Percentiles rank a stretch among this genome's conserved stretches.
Conservation (phyloP, 2,888 invertebrate genomes). For the Xestia c-nigrum region DNA sequence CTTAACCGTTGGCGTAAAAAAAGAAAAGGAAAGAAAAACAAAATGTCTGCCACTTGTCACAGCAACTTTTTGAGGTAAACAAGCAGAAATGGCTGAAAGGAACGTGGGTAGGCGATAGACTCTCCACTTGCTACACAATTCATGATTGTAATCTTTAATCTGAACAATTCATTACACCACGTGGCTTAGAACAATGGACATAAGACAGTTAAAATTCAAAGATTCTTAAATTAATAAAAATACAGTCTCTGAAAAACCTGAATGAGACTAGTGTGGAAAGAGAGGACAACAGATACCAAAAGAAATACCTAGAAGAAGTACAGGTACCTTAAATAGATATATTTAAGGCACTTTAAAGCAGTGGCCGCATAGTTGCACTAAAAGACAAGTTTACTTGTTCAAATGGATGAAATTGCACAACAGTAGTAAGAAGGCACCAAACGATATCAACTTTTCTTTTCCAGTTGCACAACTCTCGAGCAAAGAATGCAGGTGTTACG, state of each 20-base stretch:
- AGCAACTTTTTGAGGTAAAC: conserved; percentile 33
- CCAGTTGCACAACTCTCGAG: conserved; percentile 42
- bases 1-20: background rate
- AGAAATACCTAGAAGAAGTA: too few relatives aligned
- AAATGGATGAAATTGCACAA: conserved; percentile 24
- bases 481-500: conserved; percentile 51
- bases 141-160: conserved; percentile 52
- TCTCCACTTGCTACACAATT: conserved; percentile 38
- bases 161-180: conserved; percentile 27
- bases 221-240: conserved; percentile 4
- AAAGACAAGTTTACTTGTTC: background rate
- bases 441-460: conserved; percentile 25
- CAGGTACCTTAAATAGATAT: background rate
- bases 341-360: background rate
- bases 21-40: conserved; percentile 18
- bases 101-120: conserved; percentile 46
- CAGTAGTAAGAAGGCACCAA: conserved; percentile 22
- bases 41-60: conserved; percentile 24
- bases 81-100: conserved; percentile 21
- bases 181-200: background rate
- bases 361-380: background rate
- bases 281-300: background rate
- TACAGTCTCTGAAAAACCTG: background rate
- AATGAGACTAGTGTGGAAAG: background rate
- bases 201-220: background rate